phyloP scores from a whole-genome alignment of 2,797 vertebrate species.

The Microctenopoma lineatum region DNA sequence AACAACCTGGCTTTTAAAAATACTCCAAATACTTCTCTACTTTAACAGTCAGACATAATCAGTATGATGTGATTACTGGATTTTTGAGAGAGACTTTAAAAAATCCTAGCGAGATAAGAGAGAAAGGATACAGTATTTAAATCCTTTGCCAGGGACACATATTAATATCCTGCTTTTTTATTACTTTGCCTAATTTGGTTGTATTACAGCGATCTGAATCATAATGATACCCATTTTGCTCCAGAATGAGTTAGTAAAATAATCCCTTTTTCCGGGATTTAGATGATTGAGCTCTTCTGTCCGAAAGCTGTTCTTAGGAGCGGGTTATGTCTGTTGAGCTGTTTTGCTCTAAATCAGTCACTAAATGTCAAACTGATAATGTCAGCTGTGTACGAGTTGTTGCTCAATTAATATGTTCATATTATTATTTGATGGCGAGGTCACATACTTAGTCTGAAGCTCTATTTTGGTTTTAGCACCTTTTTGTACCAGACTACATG shows the following conservation, averaged over 20 bases:
- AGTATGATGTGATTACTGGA: conserved; percentile 60
- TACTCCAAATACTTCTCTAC: conserved; percentile 21
- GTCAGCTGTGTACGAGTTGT: background rate
- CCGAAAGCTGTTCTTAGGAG: conserved; percentile 17
- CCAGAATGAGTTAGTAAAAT: conserved; percentile 61
- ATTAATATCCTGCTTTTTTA: conserved; percentile 65
- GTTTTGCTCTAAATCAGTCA: conserved; percentile 7
- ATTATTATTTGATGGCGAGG: conserved; percentile 1
- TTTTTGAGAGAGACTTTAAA: conserved; percentile 24
- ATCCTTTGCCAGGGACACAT: conserved; percentile 44
- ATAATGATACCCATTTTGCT: conserved; percentile 62
- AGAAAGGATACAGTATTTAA: conserved; percentile 43
- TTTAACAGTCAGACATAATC: conserved; percentile 53
- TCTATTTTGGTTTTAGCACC: conserved; percentile 1
- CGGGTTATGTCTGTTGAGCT: background rate
- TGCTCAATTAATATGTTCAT: background rate
- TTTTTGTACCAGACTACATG: conserved; percentile 32
- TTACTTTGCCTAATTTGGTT: conserved; percentile 67
- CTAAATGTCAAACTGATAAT: background rate
- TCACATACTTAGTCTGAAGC: background rate
- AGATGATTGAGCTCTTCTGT: conserved; percentile 34
- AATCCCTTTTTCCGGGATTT: conserved; percentile 54
- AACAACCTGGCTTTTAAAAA: conserved; percentile 47
- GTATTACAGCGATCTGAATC: conserved; percentile 68
- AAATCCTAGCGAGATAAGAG: conserved; percentile 33